These are phyloP conservation scores for Phasia obesa DNA, from an alignment of 2,888 invertebrate species.

Conservation along the genomic window DNA sequence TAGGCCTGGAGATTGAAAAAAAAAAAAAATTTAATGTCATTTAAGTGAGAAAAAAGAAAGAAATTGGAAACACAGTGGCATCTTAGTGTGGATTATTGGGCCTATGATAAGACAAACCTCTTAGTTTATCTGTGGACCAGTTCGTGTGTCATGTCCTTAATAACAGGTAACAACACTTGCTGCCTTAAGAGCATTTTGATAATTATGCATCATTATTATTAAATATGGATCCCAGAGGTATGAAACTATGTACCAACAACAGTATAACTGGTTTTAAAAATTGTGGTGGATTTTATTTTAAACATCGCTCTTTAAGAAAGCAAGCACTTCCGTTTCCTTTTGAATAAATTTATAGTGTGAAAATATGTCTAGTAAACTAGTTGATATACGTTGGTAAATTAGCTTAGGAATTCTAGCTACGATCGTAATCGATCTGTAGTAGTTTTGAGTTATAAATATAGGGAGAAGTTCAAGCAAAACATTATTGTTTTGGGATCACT, in stretches of 20 bases:
- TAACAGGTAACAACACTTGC: slow-evolving; percentile 7
- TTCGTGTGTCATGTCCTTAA: slow-evolving; percentile 20
- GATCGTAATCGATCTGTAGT: no score
- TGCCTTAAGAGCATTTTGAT: background rate
- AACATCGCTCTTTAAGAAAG: no score
- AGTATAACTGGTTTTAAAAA: background rate
- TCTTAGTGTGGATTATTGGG: slow-evolving; percentile 24
- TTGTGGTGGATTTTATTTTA: background rate
- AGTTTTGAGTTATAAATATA: no score
- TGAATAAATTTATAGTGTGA: no score
- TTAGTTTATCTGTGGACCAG: background rate
- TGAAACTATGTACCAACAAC: background rate
- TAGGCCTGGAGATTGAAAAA: slow-evolving; percentile 27
- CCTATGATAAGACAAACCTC: background rate
- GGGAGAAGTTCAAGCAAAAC: no score
- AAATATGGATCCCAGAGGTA: background rate
- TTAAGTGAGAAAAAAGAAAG: background rate
- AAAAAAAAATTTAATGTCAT: slow-evolving; percentile 5
- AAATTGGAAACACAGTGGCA: slow-evolving; percentile 36
- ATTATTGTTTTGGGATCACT: no score
- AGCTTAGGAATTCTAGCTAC: no score
- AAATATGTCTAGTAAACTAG: no score
- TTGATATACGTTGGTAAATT: no score
- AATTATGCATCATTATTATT: slow-evolving; percentile 33
- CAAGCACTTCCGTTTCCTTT: no score